Conservation (phyloP, 2,797 vertebrate genomes). For the Spondyliosoma cantharus region DNA sequence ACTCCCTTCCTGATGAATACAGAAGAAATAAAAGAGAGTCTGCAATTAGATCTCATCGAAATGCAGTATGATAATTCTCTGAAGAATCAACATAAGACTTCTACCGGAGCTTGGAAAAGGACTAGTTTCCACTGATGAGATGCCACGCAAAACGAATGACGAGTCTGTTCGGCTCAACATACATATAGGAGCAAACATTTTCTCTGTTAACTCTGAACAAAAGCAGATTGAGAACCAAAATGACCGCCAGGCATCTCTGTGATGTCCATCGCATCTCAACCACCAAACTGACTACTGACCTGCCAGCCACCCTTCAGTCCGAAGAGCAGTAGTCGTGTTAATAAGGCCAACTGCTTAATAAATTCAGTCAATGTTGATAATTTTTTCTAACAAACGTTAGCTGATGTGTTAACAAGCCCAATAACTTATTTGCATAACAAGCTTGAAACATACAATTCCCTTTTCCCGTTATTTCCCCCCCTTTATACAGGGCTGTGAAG, state of each 20-base stretch:
- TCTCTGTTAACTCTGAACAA: not conserved
- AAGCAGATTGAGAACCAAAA: not conserved
- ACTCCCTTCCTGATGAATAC: no score
- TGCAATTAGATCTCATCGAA: no score
- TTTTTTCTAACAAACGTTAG: no score
- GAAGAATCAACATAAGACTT: constrained; percentile 1
- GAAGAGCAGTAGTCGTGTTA: no score
- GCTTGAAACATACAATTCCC: no score
- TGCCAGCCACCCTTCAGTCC: not conserved
- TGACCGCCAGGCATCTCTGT: not conserved
- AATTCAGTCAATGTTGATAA: no score
- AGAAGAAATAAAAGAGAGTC: no score
- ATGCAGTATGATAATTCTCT: no score
- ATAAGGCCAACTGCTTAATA: no score
- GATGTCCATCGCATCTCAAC: not conserved
- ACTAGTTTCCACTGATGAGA: not conserved
- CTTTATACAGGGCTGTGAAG: not conserved
- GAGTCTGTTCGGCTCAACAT: not conserved
- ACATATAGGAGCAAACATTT: not conserved
- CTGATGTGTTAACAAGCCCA: no score
- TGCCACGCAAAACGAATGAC: no score
- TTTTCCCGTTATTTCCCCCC: no score
- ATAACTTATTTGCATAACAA: not conserved
- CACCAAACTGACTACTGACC: not conserved
- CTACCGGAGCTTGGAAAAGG: not conserved